Conservation (phyloP, 2,888 invertebrate genomes). For the Thera obeliscata region DNA sequence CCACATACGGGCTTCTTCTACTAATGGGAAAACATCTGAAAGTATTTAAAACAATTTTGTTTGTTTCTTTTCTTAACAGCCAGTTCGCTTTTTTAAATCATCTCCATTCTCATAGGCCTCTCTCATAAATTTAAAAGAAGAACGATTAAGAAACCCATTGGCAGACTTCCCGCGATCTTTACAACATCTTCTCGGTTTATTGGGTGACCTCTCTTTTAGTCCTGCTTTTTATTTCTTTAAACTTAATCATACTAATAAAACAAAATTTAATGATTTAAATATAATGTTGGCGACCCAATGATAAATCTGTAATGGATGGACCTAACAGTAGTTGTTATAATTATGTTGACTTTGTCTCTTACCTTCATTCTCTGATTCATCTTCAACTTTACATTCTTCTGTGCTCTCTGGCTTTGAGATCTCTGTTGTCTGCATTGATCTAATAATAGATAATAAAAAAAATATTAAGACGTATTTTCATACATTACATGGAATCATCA, state of each 20-base stretch:
- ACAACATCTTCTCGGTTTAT: too few relatives aligned
- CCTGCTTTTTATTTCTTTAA: too few relatives aligned
- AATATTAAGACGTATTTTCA: background rate
- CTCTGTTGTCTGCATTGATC: slow-evolving; percentile 67
- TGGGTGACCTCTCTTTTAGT: too few relatives aligned
- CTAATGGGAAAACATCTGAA: slow-evolving; percentile 71
- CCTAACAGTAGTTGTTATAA: too few relatives aligned
- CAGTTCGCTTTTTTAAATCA: background rate
- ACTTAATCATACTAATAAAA: too few relatives aligned
- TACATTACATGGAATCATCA: too few relatives aligned
- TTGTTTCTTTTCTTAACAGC: background rate
- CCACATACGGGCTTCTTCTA: slow-evolving; percentile 97
- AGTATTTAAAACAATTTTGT: background rate
- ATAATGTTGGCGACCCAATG: too few relatives aligned
- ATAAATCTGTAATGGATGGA: too few relatives aligned
- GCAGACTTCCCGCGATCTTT: too few relatives aligned
- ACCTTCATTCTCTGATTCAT: slow-evolving; percentile 74
- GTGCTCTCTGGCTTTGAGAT: slow-evolving; percentile 54
- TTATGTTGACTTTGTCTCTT: slow-evolving; percentile 18
- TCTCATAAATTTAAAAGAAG: too few relatives aligned
- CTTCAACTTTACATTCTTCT: slow-evolving; percentile 67
- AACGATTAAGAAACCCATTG: too few relatives aligned
- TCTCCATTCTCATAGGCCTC: background rate
- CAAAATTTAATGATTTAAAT: too few relatives aligned
- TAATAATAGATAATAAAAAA: slow-evolving; percentile 42